Conservation (phyloP, 2,888 invertebrate genomes). For the Hesperia comma region DNA sequence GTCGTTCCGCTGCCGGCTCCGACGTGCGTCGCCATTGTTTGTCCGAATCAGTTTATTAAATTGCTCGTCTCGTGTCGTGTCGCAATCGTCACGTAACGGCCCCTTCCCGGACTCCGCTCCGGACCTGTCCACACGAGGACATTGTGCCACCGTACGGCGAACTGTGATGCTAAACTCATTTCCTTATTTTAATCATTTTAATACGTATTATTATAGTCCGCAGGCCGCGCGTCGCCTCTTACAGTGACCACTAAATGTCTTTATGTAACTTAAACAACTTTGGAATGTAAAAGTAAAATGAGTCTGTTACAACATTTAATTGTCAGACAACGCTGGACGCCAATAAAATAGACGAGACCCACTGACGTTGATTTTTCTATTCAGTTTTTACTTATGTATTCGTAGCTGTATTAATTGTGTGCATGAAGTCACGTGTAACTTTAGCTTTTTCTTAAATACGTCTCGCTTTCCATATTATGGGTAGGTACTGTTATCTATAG, state of each 20-base stretch:
- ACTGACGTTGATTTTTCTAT: neutral
- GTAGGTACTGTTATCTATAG: neutral
- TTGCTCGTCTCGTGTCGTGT: constrained; percentile 14
- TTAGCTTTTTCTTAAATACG: too few relatives aligned
- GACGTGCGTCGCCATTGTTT: constrained; percentile 17
- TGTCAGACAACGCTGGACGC: neutral
- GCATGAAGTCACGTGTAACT: too few relatives aligned
- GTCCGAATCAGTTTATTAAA: constrained; percentile 23
- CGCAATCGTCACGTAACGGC: constrained; percentile 24
- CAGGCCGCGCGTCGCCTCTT: neutral
- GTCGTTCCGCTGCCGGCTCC: neutral
- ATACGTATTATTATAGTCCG: neutral
- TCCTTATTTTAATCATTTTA: constrained; percentile 16
- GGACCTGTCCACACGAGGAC: neutral
- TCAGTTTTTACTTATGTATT: neutral
- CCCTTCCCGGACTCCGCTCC: constrained; percentile 17
- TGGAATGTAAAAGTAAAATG: constrained; percentile 5
- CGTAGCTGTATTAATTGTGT: too few relatives aligned
- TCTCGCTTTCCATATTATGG: neutral
- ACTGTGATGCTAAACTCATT: constrained; percentile 18
- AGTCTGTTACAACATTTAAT: constrained; percentile 2
- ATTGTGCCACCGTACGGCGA: constrained; percentile 29
- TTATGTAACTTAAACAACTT: constrained; percentile 13
- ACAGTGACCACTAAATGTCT: neutral
- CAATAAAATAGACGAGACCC: neutral